Base-by-base conservation (phyloP, 2,888 invertebrate genomes). In the Camponotus fellah region DNA sequence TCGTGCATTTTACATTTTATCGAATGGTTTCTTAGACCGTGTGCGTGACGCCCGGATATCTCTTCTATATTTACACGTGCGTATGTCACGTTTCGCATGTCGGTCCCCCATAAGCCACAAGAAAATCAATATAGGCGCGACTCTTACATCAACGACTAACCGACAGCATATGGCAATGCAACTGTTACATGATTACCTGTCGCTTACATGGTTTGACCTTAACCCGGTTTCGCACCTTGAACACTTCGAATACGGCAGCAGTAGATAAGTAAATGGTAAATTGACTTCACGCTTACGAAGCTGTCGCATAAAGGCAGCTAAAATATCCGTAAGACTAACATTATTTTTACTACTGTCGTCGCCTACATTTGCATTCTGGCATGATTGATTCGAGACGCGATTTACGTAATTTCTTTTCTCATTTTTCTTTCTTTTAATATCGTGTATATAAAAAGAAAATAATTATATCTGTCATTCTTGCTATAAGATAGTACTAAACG, bases 121-220 rank as follows among this genome's bases (percentile, higher is more conserved):
- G 72, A 76, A 84, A 85, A 71, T n/a, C 53, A 53, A 53, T n/a
- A 53, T 6, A 65, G 60, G 21, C 14, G 53, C 40, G 40, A 65
- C 74, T 85, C 66, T 82, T 82, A 84, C 86, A 83, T 85, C 82
- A 85, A 84, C 60, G 79, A 10, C 82, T 83, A 17, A 14, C 21
- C 77, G 58, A 46, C 58, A 46, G n/a, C 12, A 49, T 26, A 26
- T 37, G 53, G 49, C 46, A 68, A 69, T 83, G 82, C 85, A 86
- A 89, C 88, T 86, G 90, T 89, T 91, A 91, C 89, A 89, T 84
- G 83, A 87, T 85, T 88, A 83, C 76, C 74, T 77, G 76, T 82
- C 87, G 80, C 88, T 90, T 91, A 88, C 89, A 89, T 75, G 86
- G 65, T 68, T 88, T 87, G 86, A 92, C 92, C 92, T 92, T 92